phyloP scores from a whole-genome alignment of 2,888 invertebrate species.

The Phoenoteleia sp. region DNA sequence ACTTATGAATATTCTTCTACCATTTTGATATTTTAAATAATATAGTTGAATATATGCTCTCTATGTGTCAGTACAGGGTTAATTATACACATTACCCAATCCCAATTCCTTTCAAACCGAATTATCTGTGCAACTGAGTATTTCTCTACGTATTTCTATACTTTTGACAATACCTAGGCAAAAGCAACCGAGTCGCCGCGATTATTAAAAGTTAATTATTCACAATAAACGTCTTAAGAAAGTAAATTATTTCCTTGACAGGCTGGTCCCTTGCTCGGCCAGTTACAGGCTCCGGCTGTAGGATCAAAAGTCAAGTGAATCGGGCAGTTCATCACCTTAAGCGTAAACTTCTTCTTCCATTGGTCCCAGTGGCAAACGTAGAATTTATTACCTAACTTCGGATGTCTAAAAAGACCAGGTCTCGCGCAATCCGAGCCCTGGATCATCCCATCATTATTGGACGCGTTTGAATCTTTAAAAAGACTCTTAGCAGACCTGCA shows the following conservation, averaged over 20 bases:
- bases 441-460: conserved; percentile 3
- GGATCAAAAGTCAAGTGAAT: conserved; percentile 93
- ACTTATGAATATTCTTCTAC: no score
- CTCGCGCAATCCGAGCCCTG: conserved; percentile 87
- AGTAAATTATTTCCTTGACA: conserved; percentile 91
- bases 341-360: conserved; percentile 91
- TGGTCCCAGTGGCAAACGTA: conserved; percentile 94
- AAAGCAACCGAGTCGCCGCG: conserved; percentile 5
- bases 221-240: conserved; percentile 83
- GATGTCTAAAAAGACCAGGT: conserved; percentile 89
- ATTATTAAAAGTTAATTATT: not conserved
- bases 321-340: conserved; percentile 93
- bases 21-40: no score
- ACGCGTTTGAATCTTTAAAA: conserved; percentile 41
- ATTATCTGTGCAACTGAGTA: conserved; percentile 24
- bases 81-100: conserved; percentile 38
- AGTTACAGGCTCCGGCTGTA: conserved; percentile 92
- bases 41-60: no score
- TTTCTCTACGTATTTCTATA: conserved; percentile 22
- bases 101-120: conserved; percentile 8
- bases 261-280: conserved; percentile 93
- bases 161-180: not conserved
- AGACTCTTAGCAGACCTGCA: conserved; percentile 77
- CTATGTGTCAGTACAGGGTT: not conserved
- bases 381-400: conserved; percentile 93